A percentile compares a stretch with the other conserved stretches of the same genome.
These are phyloP conservation scores for Syndactyla subalaris DNA, from an alignment of 2,797 vertebrate species.

Conservation along the genomic window DNA sequence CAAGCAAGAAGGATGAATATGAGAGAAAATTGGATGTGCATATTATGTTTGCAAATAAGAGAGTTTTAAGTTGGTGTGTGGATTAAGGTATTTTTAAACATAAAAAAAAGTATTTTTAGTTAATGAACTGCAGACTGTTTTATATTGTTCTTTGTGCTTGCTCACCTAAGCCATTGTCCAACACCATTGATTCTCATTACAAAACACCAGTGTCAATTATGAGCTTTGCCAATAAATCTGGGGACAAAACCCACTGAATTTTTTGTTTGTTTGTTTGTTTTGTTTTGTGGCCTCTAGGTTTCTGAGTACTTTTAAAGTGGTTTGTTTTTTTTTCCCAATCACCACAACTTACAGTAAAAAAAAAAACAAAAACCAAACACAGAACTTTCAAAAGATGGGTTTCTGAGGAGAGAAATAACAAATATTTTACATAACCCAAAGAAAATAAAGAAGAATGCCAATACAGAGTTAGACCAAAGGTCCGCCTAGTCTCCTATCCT, in stretches of 20 bases:
- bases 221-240: neutral
- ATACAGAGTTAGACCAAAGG: neutral
- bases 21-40: neutral
- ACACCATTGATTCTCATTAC: neutral
- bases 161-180: neutral
- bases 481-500: neutral
- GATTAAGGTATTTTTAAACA: neutral
- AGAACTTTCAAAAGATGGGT: neutral
- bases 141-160: neutral
- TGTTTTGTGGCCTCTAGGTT: neutral
- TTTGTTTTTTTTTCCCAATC: no score
- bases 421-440: neutral
- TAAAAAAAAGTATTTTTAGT: neutral
- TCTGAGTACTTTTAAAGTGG: neutral
- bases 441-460: neutral
- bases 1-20: neutral
- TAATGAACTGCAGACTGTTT: neutral
- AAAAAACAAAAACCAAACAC: rapidly evolving
- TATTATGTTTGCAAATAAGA: neutral
- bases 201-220: neutral
- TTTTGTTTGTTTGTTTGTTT: neutral
- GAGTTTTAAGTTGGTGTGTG: neutral
- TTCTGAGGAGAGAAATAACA: neutral
- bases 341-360: neutral
- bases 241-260: neutral